phyloP scores from a whole-genome alignment of 64 coral and sea anemone species.

The Stichodactyla helianthus region DNA sequence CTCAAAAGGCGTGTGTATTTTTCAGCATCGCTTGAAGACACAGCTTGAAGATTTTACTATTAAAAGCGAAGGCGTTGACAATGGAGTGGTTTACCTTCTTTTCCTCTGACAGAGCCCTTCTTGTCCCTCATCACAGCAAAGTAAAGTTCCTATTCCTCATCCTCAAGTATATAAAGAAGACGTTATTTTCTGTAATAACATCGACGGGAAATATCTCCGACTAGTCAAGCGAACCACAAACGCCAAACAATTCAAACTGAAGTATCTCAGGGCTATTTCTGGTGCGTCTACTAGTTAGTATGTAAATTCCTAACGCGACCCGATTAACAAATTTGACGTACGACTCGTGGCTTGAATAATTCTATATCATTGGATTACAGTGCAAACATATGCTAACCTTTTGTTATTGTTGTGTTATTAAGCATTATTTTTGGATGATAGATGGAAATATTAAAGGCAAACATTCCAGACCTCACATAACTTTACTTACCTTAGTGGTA shows the following conservation, averaged over 20 bases:
- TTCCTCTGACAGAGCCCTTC: constrained; percentile 9
- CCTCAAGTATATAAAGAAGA: neutral
- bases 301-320: constrained; percentile 1
- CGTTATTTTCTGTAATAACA: neutral
- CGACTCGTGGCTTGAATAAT: neutral
- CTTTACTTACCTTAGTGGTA: neutral
- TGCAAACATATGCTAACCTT: neutral
- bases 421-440: neutral
- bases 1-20: neutral
- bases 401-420: neutral
- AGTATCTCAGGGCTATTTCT: neutral
- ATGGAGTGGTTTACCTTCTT: neutral
- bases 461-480: constrained; percentile 2
- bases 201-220: neutral
- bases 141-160: neutral
- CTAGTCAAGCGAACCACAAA: neutral
- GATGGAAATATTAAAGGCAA: neutral
- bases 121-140: constrained; percentile 15
- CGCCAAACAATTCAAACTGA: neutral
- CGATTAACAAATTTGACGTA: neutral
- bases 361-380: neutral
- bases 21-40: neutral
- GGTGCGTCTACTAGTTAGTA: neutral
- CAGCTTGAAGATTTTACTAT: neutral
- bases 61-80: neutral